Base-by-base conservation (phyloP, 2,888 invertebrate genomes). In the Cephus spinipes region DNA sequence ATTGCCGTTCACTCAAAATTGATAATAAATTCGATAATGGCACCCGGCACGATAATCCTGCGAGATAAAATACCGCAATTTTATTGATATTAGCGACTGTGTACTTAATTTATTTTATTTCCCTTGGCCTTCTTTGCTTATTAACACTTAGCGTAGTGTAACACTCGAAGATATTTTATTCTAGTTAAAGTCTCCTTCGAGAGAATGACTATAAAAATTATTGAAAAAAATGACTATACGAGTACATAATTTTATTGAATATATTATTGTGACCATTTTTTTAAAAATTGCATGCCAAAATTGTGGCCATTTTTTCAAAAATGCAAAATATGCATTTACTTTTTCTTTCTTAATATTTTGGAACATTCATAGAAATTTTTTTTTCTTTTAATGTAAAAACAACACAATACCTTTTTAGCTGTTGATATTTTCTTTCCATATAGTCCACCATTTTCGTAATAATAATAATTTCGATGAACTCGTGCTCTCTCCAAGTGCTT, bases 21-120 rank as follows among this genome's bases (percentile, higher is more conserved):
- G 91, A 91, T 91, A 90, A 91, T 91, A 91, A 91, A 91, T 91
- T 90, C 87, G 88, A 91, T 91, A 89, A 89, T 81, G 83, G 77
- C 80, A 77, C 79, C 77, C 78, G 77, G 34, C 69, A 76, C 80
- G 81, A 87, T 90, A 89, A 90, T 90, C 84, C 84, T 83, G 86
- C 88, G 77, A 86, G 86, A 88, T 89, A 89, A 89, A 90, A 87
- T 89, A 83, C 87, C 87, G 82, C 87, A 87, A 89, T 88, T 84
- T 89, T 85, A 87, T 87, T 81, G 87, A 88, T 87, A 87, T 86
- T 83, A 83, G 80, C 81, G 83, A 80, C 36, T 80, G 81, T 73
- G 15, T 30, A 77, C 35, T 23, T 75, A 82, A 77, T 79, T 76
- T 79, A 79, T 80, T 73, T 33, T 40, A 73, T 11, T 23, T 73